Conservation (phyloP, 2,888 invertebrate species). For the Mythimna pallens region DNA sequence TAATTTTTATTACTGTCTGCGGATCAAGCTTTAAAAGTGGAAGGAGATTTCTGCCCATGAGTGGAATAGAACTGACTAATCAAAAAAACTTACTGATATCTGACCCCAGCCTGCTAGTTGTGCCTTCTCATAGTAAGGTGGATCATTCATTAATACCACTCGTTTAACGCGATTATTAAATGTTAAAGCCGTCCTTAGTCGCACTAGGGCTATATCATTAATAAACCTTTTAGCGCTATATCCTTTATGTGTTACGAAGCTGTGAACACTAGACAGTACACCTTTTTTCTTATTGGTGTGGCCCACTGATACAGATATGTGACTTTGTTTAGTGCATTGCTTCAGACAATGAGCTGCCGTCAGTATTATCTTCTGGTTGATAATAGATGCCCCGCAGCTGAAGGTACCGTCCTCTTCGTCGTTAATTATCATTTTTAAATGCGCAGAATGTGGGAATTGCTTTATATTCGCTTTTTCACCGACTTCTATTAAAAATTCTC, state of each 20-base stretch:
- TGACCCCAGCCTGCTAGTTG: constrained; percentile 35
- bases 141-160: background rate
- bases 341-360: constrained; percentile 4
- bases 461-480: background rate
- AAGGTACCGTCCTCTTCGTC: fast-evolving
- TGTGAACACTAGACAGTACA: background rate
- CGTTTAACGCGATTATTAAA: background rate
- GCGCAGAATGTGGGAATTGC: background rate
- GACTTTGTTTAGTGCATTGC: background rate
- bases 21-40: too few relatives aligned
- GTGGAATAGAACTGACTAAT: too few relatives aligned
- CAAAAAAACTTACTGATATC: constrained; percentile 5
- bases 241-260: background rate
- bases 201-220: background rate
- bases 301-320: background rate
- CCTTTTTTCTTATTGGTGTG: background rate
- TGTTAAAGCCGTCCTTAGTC: background rate
- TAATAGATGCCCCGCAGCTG: background rate
- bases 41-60: too few relatives aligned
- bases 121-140: background rate
- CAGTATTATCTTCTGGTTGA: constrained; percentile 7
- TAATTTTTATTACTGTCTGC: too few relatives aligned
- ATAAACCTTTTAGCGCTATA: too few relatives aligned
- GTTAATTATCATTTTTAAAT: background rate
- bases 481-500: background rate